Percentiles rank a stretch among this genome's conserved stretches.
Conservation (phyloP, 2,113 vertebrate species). For the human (Homo sapiens) region GRCh38 chr6:149019501-149020000, state of each 20-base stretch:
- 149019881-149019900: not conserved
- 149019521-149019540: not conserved
- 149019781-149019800: not conserved
- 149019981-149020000: not conserved
- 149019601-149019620: not conserved
- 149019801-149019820: rapidly evolving
- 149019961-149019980: not conserved
- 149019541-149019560: too few relatives aligned
- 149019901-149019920: not conserved
- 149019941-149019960: not conserved
- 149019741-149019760: too few relatives aligned
- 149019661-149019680: not conserved
- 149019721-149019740: not conserved
- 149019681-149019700: not conserved
- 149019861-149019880: not conserved
- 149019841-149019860: not conserved
- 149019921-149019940: not conserved
- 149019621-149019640: rapidly evolving
- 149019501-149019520: not conserved
- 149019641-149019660: not conserved
- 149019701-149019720: not conserved
- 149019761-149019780: not conserved
- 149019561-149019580: too few relatives aligned
- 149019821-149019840: too few relatives aligned
- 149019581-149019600: not conserved